Evolutionary conservation across 2,113 vertebrate species (phyloP).

Genomic region (Chloropsis cyanopogon): DNA sequence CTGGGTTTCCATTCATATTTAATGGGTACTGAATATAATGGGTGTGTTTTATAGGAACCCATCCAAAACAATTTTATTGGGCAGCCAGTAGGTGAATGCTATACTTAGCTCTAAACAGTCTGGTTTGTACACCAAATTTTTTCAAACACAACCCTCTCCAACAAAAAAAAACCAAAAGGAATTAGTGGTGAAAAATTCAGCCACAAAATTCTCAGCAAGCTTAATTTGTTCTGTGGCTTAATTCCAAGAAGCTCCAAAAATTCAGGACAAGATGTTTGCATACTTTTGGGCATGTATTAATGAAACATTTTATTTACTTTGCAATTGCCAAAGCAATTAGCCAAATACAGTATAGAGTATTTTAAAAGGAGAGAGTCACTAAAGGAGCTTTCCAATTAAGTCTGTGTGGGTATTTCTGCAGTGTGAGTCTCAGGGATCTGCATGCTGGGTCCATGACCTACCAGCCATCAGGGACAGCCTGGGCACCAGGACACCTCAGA

Average conservation of each 20-base stretch:
- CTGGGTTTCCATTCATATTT: neutral
- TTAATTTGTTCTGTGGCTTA: constrained; percentile 43
- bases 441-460: neutral
- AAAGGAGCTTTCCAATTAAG: constrained; percentile 11
- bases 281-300: constrained; percentile 43
- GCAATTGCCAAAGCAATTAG: constrained; percentile 49
- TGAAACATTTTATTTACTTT: constrained; percentile 46
- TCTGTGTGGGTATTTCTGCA: neutral
- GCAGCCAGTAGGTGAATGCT: neutral
- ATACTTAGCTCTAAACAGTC: neutral
- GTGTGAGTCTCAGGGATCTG: neutral
- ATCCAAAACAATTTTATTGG: neutral
- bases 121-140: neutral
- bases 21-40: neutral
- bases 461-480: neutral
- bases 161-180: neutral
- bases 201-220: constrained; percentile 35
- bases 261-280: constrained; percentile 1
- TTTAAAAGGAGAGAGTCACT: neutral
- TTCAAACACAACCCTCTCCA: neutral
- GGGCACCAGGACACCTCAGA: neutral
- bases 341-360: constrained; percentile 24
- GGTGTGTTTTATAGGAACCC: neutral
- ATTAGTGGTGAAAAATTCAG: constrained; percentile 29
- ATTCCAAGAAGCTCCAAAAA: constrained; percentile 13